Percentiles rank a stretch among this genome's conserved stretches.
Conservation (phyloP, 2,113 vertebrate species). For the Heterotilapia buettikoferi region DNA sequence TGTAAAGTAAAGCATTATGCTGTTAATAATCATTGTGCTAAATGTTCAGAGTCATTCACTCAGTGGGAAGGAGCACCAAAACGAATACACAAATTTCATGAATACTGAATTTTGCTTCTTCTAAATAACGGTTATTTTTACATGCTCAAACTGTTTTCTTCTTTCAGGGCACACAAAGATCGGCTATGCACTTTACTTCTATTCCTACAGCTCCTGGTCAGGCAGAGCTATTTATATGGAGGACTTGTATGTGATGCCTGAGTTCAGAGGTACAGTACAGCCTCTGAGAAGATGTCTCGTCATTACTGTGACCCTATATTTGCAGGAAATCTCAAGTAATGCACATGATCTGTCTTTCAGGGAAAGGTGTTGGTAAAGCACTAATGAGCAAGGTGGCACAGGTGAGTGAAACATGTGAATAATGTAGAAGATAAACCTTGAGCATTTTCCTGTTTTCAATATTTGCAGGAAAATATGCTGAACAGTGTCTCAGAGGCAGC, state of each 20-base stretch:
- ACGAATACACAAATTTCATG: background rate
- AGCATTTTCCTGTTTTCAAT: rapidly evolving
- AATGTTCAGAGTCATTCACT: background rate
- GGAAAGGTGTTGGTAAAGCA: background rate
- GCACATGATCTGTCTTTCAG: background rate
- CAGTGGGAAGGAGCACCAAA: background rate
- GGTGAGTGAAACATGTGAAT: background rate
- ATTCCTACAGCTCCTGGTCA: conserved; percentile 70
- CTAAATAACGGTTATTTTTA: background rate
- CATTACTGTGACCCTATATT: rapidly evolving
- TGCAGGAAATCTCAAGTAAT: background rate
- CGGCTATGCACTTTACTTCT: conserved; percentile 66
- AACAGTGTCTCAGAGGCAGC: background rate
- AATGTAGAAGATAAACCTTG: background rate
- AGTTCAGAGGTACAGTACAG: background rate
- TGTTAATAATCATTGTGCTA: background rate
- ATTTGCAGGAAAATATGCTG: rapidly evolving
- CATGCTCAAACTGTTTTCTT: background rate
- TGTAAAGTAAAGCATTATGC: background rate
- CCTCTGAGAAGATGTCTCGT: background rate
- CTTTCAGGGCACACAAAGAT: background rate
- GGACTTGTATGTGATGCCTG: background rate
- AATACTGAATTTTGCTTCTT: background rate
- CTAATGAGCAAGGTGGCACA: background rate
- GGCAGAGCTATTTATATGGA: background rate